Base-by-base conservation (phyloP, 2,888 invertebrate species). In the Norana najaformis region DNA sequence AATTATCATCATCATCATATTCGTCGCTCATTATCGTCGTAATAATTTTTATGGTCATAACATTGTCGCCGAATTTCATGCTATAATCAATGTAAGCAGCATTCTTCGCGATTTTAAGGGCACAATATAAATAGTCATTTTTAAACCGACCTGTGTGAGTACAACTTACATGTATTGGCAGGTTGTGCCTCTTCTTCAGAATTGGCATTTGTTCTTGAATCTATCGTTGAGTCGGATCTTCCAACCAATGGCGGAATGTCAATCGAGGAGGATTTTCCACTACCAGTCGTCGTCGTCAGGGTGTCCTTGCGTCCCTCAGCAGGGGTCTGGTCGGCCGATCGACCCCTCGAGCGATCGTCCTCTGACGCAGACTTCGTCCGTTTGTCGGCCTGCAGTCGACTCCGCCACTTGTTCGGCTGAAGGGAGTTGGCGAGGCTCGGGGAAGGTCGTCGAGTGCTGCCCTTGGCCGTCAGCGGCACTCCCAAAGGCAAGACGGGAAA, bases 321-420 rank as follows among this genome's bases (percentile, higher is more conserved):
- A n/a, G 69, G 69, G 11, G 69, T 69, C 0, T 69, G 69, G 69
- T 69, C 69, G 69, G 11, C 69, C 69, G 69, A 69, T 11, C 69
- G 69, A 69, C 69, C 69, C 69, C 69, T 69, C n/a, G 1, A n/a
- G 30, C 18, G 18, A 83, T 83, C 83, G 18, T 85, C 85, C 36
- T 35, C 85, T 6, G 35, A 35, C 85, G 20, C 37, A 37, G 36
- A 37, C 18, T 47, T 47, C 35, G 41, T 39, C 88, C 88, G 20
- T 39, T 88, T 47, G 36, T 34, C 36, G 36, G 18, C 34, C n/a
- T 34, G 41, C 88, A 39, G 36, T 37, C 88, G 88, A 88, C 39
- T 88, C 36, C 88, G 34, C 88, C 88, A 85, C 37, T 37, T 85
- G 85, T 18, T 85, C 85, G 85, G 38, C 88, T 88, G 37, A n/a